Evolutionary conservation across 1,140 invertebrate species (phyloP).

Genomic region (Apis cerana): DNA sequence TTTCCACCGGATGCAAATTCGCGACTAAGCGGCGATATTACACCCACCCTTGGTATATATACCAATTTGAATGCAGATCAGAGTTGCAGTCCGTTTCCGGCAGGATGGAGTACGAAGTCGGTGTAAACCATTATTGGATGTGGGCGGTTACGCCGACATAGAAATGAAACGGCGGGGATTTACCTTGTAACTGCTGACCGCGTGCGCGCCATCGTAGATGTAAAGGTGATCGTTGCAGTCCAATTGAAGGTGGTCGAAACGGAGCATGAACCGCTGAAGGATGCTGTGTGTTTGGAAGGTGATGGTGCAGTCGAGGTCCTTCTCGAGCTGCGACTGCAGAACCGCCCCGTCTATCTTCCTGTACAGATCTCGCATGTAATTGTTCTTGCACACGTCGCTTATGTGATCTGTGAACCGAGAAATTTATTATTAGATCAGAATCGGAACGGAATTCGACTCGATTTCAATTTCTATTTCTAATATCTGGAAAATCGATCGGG

Average conservation of each 20-base stretch:
- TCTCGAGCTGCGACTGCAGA: conserved; percentile 92
- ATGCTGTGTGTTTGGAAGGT: conserved; percentile 97
- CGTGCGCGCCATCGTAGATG: conserved; percentile 95
- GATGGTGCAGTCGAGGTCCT: conserved; percentile 93
- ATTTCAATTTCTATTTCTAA: too few relatives aligned
- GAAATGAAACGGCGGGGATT: conserved; percentile 32
- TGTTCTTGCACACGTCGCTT: conserved; percentile 91
- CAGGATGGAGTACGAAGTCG: background rate
- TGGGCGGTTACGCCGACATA: background rate
- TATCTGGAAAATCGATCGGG: too few relatives aligned
- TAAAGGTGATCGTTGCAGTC: conserved; percentile 97
- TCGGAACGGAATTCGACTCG: too few relatives aligned
- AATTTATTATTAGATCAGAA: background rate
- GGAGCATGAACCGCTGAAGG: conserved; percentile 94
- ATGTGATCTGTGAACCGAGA: conserved; percentile 89
- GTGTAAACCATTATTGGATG: background rate
- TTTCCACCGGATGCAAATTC: conserved; percentile 19
- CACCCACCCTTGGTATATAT: background rate
- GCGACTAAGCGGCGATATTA: conserved; percentile 6
- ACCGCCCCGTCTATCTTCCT: conserved; percentile 95
- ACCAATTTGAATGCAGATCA: conserved; percentile 41
- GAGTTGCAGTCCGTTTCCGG: background rate
- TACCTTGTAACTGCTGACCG: conserved; percentile 93
- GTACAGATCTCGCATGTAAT: conserved; percentile 92
- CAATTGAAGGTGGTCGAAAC: conserved; percentile 89